Evolutionary conservation across 2,113 vertebrate genomes (phyloP).

Genomic region (Terrapene triunguis): DNA sequence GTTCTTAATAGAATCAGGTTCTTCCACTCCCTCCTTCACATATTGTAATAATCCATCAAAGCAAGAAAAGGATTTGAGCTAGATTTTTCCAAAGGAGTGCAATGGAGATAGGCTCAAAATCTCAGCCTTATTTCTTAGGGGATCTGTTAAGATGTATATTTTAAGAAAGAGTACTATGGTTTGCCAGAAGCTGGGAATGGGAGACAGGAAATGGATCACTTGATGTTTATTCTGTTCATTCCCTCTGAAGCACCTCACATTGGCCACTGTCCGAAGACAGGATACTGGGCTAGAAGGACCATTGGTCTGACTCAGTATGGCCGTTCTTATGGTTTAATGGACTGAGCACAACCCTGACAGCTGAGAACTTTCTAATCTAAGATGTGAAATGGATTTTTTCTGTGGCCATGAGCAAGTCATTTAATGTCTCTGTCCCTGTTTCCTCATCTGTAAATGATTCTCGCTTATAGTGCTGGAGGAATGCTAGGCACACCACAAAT

Average conservation of each 20-base stretch:
- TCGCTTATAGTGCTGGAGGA: neutral
- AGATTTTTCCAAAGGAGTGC: neutral
- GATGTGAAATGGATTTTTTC: neutral
- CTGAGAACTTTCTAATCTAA: neutral
- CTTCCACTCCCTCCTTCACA: fast-evolving
- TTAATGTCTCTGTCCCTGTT: neutral
- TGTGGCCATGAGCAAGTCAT: neutral
- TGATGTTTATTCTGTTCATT: too few relatives aligned
- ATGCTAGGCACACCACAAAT: fast-evolving
- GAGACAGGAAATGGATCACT: too few relatives aligned
- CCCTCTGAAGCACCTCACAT: too few relatives aligned
- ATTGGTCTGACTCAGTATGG: too few relatives aligned
- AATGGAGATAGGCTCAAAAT: neutral
- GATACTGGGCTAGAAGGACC: too few relatives aligned
- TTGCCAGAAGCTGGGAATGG: too few relatives aligned
- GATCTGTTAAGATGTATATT: neutral
- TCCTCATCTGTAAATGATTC: neutral
- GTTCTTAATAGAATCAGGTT: neutral
- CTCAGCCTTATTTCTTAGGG: neutral
- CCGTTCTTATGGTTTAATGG: neutral
- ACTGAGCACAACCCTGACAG: neutral
- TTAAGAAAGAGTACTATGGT: neutral
- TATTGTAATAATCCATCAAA: neutral
- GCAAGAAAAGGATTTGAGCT: neutral
- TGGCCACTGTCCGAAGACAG: too few relatives aligned